phyloP scores from a whole-genome alignment of 2,797 vertebrate genomes.

The Pterois miles region DNA sequence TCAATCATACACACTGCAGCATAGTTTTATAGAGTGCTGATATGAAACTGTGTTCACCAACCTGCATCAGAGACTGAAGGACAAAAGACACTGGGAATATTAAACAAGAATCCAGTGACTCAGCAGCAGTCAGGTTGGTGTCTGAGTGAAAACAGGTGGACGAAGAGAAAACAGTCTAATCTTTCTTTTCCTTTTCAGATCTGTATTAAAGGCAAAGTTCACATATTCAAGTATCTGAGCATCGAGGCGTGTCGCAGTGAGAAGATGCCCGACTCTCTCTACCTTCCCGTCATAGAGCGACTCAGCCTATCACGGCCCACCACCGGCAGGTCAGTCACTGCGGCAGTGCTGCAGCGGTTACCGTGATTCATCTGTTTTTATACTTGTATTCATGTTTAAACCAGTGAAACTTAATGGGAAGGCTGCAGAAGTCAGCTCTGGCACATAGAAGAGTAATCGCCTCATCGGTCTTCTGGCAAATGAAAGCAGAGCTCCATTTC shows the following conservation, averaged over 20 bases:
- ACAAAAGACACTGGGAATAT: neutral
- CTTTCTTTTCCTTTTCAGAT: conserved; percentile 80
- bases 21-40: neutral
- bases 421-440: neutral
- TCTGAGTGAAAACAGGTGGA: neutral
- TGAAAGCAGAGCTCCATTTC: neutral
- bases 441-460: neutral
- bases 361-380: neutral
- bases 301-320: conserved; percentile 86
- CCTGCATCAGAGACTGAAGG: neutral
- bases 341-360: neutral
- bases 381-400: neutral
- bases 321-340: conserved; percentile 87
- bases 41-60: neutral
- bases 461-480: neutral
- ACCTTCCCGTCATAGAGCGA: conserved; percentile 88
- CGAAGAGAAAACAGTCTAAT: neutral
- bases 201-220: conserved; percentile 95
- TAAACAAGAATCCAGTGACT: conserved; percentile 4
- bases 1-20: neutral
- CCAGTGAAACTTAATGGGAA: neutral
- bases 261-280: conserved; percentile 90
- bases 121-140: neutral
- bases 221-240: conserved; percentile 96
- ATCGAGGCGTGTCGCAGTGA: conserved; percentile 93